These are phyloP conservation scores for Donacobius atricapilla DNA, from an alignment of 2,113 vertebrate species.

Conservation along the genomic window DNA sequence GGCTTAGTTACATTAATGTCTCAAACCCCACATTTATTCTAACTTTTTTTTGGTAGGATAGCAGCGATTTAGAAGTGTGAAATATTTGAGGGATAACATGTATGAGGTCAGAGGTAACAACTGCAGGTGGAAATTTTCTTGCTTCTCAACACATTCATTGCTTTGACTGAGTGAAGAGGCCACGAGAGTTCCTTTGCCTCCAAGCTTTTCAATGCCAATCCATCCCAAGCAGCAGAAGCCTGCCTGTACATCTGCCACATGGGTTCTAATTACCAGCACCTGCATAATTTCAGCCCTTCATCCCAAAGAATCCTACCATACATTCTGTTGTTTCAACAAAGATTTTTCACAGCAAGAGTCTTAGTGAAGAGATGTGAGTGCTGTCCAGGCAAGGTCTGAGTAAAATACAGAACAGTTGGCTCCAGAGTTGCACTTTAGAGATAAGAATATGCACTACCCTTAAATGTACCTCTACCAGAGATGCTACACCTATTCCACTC, in stretches of 20 bases:
- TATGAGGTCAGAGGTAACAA: slow-evolving; percentile 12
- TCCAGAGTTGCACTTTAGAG: background rate
- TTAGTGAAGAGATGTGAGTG: background rate
- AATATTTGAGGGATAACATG: background rate
- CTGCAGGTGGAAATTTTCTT: background rate
- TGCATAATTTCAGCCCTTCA: background rate
- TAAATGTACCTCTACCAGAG: background rate
- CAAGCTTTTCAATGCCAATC: background rate
- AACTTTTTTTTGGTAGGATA: background rate
- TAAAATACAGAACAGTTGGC: background rate
- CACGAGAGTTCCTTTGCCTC: background rate
- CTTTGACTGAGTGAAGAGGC: background rate
- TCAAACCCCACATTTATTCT: background rate
- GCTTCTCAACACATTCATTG: background rate
- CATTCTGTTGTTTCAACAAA: background rate
- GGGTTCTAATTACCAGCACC: background rate
- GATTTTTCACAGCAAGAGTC: background rate
- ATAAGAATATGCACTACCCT: background rate
- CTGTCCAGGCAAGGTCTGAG: background rate
- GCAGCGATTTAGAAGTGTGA: background rate
- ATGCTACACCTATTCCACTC: background rate
- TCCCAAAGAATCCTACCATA: background rate
- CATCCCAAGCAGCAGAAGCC: background rate
- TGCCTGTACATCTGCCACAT: background rate
- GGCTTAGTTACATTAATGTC: background rate